These are phyloP conservation scores for Odontocerum albicorne DNA, from an alignment of 2,888 invertebrate species.

Conservation along the genomic window DNA sequence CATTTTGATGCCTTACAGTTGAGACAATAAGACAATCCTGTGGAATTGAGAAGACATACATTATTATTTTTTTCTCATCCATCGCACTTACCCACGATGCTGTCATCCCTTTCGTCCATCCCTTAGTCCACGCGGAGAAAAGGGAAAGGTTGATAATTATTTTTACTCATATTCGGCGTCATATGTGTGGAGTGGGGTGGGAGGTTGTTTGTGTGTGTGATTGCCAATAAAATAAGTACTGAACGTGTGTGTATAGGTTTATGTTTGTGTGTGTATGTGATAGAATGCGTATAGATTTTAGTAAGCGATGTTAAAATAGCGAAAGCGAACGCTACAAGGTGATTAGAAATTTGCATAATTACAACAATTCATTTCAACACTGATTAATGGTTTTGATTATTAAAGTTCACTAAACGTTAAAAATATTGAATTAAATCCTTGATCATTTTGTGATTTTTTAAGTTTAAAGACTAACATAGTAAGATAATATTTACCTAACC, in stretches of 20 bases:
- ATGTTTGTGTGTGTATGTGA: constrained; percentile 24
- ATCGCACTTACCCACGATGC: constrained; percentile 9
- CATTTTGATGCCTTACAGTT: no score
- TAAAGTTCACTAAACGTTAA: no score
- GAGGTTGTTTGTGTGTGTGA: constrained; percentile 14
- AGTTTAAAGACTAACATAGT: no score
- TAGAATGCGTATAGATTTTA: constrained; percentile 36
- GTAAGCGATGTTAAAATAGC: constrained; percentile 34
- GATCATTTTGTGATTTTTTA: no score
- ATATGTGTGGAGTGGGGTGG: constrained; percentile 24
- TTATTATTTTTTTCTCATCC: constrained; percentile 15
- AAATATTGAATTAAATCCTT: no score
- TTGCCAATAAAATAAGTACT: constrained; percentile 18
- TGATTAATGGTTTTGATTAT: no score
- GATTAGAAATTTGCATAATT: constrained; percentile 4
- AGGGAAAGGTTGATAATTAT: constrained; percentile 35
- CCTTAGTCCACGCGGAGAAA: neutral
- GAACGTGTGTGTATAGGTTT: constrained; percentile 8
- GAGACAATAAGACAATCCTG: no score
- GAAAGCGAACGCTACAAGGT: constrained; percentile 25
- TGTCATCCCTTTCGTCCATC: constrained; percentile 5
- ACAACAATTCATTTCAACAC: no score
- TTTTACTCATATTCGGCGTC: constrained; percentile 35
- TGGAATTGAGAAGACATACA: neutral
- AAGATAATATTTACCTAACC: no score